Base-by-base conservation (phyloP, 2,113 vertebrate genomes). In the Phyllostomus hastatus region DNA sequence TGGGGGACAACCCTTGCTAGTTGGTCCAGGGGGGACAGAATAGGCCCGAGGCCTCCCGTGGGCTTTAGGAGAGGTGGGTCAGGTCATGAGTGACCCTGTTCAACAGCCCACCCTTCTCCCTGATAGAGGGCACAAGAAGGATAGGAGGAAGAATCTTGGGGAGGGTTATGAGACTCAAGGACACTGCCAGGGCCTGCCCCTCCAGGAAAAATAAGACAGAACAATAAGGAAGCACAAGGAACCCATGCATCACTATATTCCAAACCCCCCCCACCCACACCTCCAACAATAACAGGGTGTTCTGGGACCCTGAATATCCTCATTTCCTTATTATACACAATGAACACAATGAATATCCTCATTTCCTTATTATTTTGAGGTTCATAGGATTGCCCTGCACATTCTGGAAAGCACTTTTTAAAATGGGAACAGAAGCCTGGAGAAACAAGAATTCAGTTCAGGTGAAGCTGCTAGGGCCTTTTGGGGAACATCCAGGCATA, bases 291-390 rank as follows among this genome's bases (percentile, higher is more conserved):
- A 89, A 86, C 54, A 95, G 90, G 64, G 50, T 28, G 1, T 79
- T 75, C 41, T 12, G 4, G 52, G 69, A 35, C 87, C 84, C 15
- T 24, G 64, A 54, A 75, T 81, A 84, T 52, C 88, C 54, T 59
- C 35, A 80, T 94, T 97, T 97, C 88, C 94, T 86, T 86, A 46
- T 96, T n/a, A n/a, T n/a, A n/a, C n/a, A n/a, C n/a, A n/a, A n/a
- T n/a, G n/a, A n/a, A n/a, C 43, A 46, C 46, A 85, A 26, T 24
- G 64, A 54, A 75, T 81, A 84, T 52, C 88, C 54, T 59, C 35
- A 80, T 94, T 97, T 97, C 88, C 94, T 86, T 86, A 46, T 96
- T 92, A 89, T 85, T 95, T n/a, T 59, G 38, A 79, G 79, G 67
- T 96, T 96, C 95, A 95, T 95, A 48, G 64, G 57, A 43, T 80